Evolutionary conservation across 2,797 vertebrate species (phyloP).

Genomic region (Hydrophis major): DNA sequence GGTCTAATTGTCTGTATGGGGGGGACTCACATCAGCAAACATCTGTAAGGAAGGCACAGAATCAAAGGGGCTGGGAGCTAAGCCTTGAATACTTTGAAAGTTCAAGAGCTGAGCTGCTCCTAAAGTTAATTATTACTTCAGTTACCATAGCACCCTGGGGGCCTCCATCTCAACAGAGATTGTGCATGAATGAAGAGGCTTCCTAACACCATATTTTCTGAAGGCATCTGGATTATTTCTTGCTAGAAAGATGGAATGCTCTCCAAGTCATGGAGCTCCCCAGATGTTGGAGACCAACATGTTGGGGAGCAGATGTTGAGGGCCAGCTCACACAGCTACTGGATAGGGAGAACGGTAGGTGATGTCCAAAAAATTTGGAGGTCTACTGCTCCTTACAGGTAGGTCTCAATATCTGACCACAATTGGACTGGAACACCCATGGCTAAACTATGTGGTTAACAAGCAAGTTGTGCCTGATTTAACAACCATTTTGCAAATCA

Average conservation of each 20-base stretch:
- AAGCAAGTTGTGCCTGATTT: too few species aligned
- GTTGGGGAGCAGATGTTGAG: too few species aligned
- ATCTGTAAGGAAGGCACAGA: neutral
- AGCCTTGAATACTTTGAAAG: neutral
- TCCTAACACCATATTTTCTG: neutral
- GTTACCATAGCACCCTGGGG: neutral
- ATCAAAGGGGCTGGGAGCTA: neutral
- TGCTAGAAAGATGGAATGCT: neutral
- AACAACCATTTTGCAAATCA: too few species aligned
- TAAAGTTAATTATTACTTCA: constrained; percentile 13
- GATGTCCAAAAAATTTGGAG: neutral
- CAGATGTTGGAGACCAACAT: neutral
- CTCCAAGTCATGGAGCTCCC: neutral
- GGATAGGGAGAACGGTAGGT: neutral
- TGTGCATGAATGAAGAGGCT: neutral
- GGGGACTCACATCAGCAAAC: neutral
- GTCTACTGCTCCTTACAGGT: neutral
- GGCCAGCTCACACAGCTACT: too few species aligned
- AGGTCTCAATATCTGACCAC: too few species aligned
- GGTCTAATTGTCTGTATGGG: neutral
- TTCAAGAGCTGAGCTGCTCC: neutral
- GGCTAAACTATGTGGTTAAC: too few species aligned
- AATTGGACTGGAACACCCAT: too few species aligned
- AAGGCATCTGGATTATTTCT: neutral
- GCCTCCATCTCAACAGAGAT: neutral